These are phyloP conservation scores for Leptodirus hochenwartii DNA, from an alignment of 2,888 invertebrate genomes.

Conservation along the genomic window DNA sequence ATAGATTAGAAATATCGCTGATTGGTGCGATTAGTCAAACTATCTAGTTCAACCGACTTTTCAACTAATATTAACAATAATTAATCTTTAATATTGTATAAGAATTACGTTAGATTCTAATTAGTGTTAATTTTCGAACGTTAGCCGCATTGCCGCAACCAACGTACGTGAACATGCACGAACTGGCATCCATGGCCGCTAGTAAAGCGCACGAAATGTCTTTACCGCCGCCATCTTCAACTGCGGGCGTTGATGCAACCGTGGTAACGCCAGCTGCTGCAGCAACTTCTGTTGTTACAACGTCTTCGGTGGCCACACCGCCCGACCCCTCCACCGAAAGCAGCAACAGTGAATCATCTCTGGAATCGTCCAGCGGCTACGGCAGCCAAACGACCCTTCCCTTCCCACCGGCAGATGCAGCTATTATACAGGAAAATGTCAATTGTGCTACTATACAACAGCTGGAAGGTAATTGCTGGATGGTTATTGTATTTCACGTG, in stretches of 20 bases:
- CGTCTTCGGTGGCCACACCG: conserved; percentile 1
- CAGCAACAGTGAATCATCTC: conserved; percentile 53
- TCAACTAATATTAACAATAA: too few species aligned
- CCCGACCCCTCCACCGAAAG: too few species aligned
- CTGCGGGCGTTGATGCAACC: conserved; percentile 28
- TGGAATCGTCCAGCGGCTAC: conserved; percentile 60
- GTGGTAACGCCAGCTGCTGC: conserved; percentile 17
- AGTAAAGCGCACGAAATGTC: conserved; percentile 46
- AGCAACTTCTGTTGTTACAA: conserved; percentile 17
- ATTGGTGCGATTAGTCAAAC: too few species aligned
- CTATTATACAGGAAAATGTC: conserved; percentile 24
- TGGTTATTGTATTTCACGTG: conserved; percentile 2
- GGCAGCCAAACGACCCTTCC: conserved; percentile 60
- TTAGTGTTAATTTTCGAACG: too few species aligned
- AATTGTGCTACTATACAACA: too few species aligned
- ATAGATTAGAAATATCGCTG: neutral
- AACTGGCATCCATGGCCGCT: conserved; percentile 67
- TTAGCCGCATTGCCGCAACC: conserved; percentile 52
- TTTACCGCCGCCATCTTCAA: conserved; percentile 38
- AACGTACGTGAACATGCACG: conserved; percentile 84
- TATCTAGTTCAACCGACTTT: too few species aligned
- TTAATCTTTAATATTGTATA: too few species aligned
- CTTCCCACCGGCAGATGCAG: conserved; percentile 38
- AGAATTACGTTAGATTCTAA: too few species aligned
- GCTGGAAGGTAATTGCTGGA: too few species aligned